phyloP scores from a whole-genome alignment of 1,140 invertebrate species.

The Lordiphosa mommai region DNA sequence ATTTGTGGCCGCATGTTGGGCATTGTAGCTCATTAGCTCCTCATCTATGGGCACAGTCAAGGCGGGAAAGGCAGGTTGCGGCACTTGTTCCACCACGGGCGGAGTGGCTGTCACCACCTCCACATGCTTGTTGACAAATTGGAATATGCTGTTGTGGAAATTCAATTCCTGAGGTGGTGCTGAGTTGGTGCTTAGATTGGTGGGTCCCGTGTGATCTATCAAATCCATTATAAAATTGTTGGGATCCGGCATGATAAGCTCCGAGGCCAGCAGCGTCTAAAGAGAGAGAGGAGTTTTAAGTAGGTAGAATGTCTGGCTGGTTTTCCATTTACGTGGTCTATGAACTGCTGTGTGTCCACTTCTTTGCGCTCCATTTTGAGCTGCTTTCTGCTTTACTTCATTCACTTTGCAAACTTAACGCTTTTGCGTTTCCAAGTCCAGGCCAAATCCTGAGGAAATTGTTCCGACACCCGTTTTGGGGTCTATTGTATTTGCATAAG shows the following conservation, averaged over 20 bases:
- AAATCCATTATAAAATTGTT: slow-evolving; percentile 67
- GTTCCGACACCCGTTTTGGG: too few species aligned
- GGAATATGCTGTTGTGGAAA: slow-evolving; percentile 63
- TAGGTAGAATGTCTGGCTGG: too few species aligned
- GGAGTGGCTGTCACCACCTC: neutral
- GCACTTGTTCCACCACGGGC: slow-evolving; percentile 10
- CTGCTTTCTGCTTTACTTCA: neutral
- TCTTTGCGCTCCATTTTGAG: slow-evolving; percentile 68
- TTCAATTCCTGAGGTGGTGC: slow-evolving; percentile 51
- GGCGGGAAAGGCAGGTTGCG: slow-evolving; percentile 42
- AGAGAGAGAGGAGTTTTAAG: neutral
- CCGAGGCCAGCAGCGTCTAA: slow-evolving; percentile 62
- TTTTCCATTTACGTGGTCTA: slow-evolving; percentile 71
- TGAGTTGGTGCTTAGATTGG: slow-evolving; percentile 45
- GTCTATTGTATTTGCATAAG: too few species aligned
- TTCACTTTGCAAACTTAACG: too few species aligned
- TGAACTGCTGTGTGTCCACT: slow-evolving; percentile 63
- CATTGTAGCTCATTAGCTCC: slow-evolving; percentile 44
- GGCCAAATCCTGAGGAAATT: too few species aligned
- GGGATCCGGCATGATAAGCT: slow-evolving; percentile 43
- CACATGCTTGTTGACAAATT: slow-evolving; percentile 62
- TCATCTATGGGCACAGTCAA: slow-evolving; percentile 63
- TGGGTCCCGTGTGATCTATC: slow-evolving; percentile 56
- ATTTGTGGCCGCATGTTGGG: slow-evolving; percentile 38
- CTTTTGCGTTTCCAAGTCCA: too few species aligned